Percentiles rank a stretch among this genome's conserved stretches.
These are phyloP conservation scores for Arbacia lixula DNA, from an alignment of 53 echinoderm and acorn worm genomes.

Conservation along the genomic window DNA sequence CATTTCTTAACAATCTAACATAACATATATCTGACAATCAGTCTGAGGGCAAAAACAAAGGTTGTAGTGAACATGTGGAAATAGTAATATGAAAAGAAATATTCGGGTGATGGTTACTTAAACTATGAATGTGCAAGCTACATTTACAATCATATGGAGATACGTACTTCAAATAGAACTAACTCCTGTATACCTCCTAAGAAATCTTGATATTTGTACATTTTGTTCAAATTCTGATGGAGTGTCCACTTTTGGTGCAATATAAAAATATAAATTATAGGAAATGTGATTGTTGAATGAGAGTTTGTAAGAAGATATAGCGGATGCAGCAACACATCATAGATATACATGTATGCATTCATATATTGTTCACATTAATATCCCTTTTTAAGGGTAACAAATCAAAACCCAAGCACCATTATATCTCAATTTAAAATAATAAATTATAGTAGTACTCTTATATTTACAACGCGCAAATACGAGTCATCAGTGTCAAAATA, in stretches of 20 bases:
- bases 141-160: no score
- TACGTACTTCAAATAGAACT: no score
- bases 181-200: no score
- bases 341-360: neutral
- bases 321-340: no score
- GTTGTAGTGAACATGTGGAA: no score
- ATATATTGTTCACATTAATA: neutral
- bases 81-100: no score
- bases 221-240: no score
- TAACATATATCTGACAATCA: neutral
- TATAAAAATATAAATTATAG: neutral
- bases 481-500: slow-evolving; percentile 5
- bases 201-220: no score
- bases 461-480: slow-evolving; percentile 33
- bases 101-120: no score
- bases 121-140: no score
- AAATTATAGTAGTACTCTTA: neutral
- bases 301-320: no score
- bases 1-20: no score
- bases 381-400: neutral
- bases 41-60: neutral
- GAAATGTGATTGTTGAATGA: neutral
- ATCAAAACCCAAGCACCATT: slow-evolving; percentile 22
- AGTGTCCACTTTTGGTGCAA: neutral
- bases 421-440: slow-evolving; percentile 24